Percentiles rank a stretch among this genome's conserved stretches.
Evolutionary conservation across 2,113 vertebrate genomes (phyloP).

Genomic region (Poecile atricapillus): DNA sequence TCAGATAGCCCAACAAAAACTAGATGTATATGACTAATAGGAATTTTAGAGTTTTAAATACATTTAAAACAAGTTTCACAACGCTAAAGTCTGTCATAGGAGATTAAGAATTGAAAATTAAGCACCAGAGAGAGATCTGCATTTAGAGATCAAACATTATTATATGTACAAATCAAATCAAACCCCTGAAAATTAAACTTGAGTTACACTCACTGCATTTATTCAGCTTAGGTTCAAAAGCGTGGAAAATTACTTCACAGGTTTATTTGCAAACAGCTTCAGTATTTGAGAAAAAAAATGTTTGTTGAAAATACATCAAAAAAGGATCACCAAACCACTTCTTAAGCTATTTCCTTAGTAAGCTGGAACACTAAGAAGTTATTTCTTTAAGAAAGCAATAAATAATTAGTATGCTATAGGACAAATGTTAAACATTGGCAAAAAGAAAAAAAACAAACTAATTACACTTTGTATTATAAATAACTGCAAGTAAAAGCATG

Average conservation of each 20-base stretch:
- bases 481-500: not conserved
- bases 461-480: not conserved
- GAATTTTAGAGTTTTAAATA: not conserved
- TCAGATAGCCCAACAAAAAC: not conserved
- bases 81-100: not conserved
- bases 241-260: not conserved
- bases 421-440: not conserved
- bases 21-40: not conserved
- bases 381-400: not conserved
- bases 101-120: not conserved
- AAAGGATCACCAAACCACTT: not conserved
- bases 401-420: not conserved
- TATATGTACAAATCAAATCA: not conserved
- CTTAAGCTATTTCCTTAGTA: not conserved
- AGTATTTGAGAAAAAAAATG: not conserved
- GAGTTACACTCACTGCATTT: not conserved
- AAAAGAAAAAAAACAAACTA: not conserved
- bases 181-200: not conserved
- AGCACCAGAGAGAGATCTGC: not conserved
- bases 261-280: not conserved
- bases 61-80: not conserved
- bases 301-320: not conserved
- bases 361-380: not conserved
- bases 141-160: not conserved
- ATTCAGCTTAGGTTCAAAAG: not conserved